Evolutionary conservation across 2,888 invertebrate genomes (phyloP).

Genomic region (Argyresthia albistria): DNA sequence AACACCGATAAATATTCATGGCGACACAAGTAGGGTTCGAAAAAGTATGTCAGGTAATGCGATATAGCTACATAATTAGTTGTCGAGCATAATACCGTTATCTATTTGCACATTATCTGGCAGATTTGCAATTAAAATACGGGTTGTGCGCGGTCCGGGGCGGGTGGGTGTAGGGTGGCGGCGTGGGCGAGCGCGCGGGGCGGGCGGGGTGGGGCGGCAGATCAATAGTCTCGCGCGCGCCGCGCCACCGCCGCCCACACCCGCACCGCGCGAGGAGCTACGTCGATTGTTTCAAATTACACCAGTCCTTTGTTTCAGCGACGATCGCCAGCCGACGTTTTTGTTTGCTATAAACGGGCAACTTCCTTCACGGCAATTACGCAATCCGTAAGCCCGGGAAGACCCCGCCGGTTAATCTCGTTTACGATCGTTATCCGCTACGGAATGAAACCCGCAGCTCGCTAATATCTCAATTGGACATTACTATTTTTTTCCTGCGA

Average conservation of each 20-base stretch:
- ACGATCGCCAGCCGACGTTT: conserved; percentile 64
- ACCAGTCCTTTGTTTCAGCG: conserved; percentile 65
- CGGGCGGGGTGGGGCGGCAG: conserved; percentile 49
- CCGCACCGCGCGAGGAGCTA: conserved; percentile 6
- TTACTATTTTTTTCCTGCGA: no score
- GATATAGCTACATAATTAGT: conserved; percentile 42
- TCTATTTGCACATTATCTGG: conserved; percentile 72
- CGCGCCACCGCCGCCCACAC: conserved; percentile 42
- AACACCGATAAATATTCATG: not conserved
- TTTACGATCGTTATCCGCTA: conserved; percentile 19
- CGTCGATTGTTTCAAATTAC: conserved; percentile 70
- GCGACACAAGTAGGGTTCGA: not conserved
- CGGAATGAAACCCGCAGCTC: conserved; percentile 2
- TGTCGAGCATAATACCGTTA: conserved; percentile 66
- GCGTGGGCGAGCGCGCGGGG: conserved; percentile 21
- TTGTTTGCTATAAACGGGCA: conserved; percentile 63
- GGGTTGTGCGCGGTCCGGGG: conserved; percentile 32
- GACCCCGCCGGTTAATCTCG: conserved; percentile 29
- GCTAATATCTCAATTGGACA: not conserved
- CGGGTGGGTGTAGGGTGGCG: conserved; percentile 21
- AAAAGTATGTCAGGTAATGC: conserved; percentile 4
- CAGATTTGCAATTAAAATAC: conserved; percentile 73
- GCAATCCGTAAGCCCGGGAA: conserved; percentile 46
- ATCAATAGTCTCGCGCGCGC: conserved; percentile 58
- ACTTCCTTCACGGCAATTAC: conserved; percentile 69